A percentile compares a stretch with the other conserved stretches of the same genome.
Evolutionary conservation across 2,113 vertebrate genomes (phyloP).

Genomic region (Urocolius indicus): DNA sequence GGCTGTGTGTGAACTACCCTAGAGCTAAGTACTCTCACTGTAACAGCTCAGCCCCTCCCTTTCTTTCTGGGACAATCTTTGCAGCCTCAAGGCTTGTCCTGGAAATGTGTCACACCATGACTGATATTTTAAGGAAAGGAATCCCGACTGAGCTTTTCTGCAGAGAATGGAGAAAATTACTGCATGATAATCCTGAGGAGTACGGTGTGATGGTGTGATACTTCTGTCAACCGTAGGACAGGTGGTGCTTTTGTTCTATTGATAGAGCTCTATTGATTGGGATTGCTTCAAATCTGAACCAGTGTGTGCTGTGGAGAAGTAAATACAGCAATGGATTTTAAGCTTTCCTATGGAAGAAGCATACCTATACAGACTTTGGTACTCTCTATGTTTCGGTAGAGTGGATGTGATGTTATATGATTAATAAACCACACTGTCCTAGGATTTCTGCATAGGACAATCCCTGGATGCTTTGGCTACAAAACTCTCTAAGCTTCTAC

Average conservation of each 20-base stretch:
- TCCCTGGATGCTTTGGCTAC: not conserved
- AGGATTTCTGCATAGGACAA: not conserved
- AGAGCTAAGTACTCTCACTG: not conserved
- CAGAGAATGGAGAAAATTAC: not conserved
- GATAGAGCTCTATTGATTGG: not conserved
- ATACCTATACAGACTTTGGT: not conserved
- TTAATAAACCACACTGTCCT: not conserved
- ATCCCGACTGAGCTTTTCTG: not conserved
- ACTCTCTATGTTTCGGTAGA: not conserved
- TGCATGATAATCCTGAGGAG: not conserved
- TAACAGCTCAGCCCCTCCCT: not conserved
- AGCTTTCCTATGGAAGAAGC: not conserved
- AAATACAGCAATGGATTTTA: not conserved
- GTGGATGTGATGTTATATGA: not conserved
- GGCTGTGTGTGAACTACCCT: not conserved
- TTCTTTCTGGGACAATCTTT: not conserved
- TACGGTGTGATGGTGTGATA: too few species aligned
- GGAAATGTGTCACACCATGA: not conserved
- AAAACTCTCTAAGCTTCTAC: not conserved
- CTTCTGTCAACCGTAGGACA: not conserved
- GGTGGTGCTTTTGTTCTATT: not conserved
- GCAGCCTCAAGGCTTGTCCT: not conserved
- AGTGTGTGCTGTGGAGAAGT: not conserved
- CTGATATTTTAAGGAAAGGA: not conserved
- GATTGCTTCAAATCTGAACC: not conserved